Base-by-base conservation (phyloP, 2,797 vertebrate genomes). In the Tapirus indicus region DNA sequence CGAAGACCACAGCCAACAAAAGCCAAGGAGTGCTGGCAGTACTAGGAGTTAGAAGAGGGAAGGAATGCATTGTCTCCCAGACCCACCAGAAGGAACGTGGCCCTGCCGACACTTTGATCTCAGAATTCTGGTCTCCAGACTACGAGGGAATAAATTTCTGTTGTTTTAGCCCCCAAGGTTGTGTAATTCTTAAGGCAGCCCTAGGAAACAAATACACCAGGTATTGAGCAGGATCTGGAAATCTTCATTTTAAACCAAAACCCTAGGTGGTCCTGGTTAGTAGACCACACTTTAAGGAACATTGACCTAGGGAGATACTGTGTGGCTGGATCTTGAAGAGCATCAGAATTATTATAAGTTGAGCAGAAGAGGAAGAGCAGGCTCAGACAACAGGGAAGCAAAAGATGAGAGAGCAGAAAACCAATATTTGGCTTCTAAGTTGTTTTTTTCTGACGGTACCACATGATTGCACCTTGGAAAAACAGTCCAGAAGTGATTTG, bases 21-120 rank as follows among this genome's bases (percentile, higher is more conserved):
- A 54, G 29, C 13, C 23, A 0, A 27, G 52, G 62, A n/a, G 13
- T 1, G 35, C 7, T 0, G n/a, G n/a, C 1, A 4, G 35, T 6
- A 17, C 17, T 7, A 6, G 21, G 11, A 13, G n/a, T 16, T 8
- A 7, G 18, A 66, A 54, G 52, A 27, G 5, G 68, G 52, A 14
- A 52, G 0, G 27, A 38, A 0, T 0, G 17, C 62, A 0, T 0
- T 32, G 9, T 18, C 56, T 20, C 27, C 27, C 4, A 16, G 0
- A 18, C 17, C 29, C 2, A 20, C 44, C 7, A 6, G 58, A 35
- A 47, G 41, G 2, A 4, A n/a, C 1, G 7, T 1, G 4, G 11
- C 6, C 38, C 17, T 25, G 52, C 44, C 27, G 12, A 1, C 6
- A 21, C 79, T 47, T 2, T 4, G 1, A 4, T 7, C 25, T 11